Conservation (phyloP, 2,113 vertebrate species). For the Piprites chloris region DNA sequence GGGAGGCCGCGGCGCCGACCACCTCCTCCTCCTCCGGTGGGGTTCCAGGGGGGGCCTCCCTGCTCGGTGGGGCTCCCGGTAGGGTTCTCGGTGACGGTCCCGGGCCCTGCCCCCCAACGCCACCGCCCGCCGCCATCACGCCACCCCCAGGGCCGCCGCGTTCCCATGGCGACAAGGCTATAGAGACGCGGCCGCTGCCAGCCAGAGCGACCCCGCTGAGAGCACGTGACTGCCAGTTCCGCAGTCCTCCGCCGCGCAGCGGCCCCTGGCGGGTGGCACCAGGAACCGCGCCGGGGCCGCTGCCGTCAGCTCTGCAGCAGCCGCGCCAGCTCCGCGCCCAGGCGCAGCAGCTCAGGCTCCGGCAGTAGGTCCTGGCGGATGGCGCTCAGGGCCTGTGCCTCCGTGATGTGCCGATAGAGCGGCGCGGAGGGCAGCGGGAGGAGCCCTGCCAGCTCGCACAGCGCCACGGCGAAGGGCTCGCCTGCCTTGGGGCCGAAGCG, state of each 20-base stretch:
- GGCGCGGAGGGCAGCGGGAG: conserved; percentile 79
- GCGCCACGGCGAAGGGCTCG: conserved; percentile 84
- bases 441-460: conserved; percentile 92
- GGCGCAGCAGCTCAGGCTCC: conserved; percentile 62
- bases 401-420: conserved; percentile 76
- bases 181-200: background rate
- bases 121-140: background rate
- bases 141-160: background rate
- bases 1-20: background rate
- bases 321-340: conserved; percentile 70
- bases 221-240: background rate
- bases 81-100: no score
- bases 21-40: background rate
- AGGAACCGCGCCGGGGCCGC: no score
- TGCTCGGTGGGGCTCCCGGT: background rate
- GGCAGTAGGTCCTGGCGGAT: conserved; percentile 77
- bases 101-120: background rate
- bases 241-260: background rate
- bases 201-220: background rate
- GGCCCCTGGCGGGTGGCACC: background rate
- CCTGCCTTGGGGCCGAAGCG: conserved; percentile 83
- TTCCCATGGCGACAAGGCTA: conserved; percentile 27
- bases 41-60: background rate
- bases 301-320: no score
- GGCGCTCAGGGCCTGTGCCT: conserved; percentile 69